A percentile compares a stretch with the other conserved stretches of the same genome.
These are phyloP conservation scores for Eudyptes chrysolophus DNA, from an alignment of 2,113 vertebrate genomes.

Conservation along the genomic window DNA sequence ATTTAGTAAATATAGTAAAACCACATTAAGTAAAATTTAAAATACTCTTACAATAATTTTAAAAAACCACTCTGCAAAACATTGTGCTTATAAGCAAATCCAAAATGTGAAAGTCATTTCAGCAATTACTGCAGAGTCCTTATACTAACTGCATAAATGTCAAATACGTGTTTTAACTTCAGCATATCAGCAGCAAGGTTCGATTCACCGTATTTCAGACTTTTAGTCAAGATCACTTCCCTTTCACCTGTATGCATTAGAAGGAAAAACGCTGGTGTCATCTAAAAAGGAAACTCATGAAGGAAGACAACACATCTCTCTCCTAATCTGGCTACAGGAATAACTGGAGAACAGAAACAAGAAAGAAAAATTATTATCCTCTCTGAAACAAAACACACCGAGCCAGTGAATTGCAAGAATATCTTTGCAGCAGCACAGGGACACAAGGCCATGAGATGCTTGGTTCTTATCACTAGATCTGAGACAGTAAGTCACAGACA, in stretches of 20 bases:
- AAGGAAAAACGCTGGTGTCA: background rate
- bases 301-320: background rate
- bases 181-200: background rate
- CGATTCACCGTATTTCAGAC: background rate
- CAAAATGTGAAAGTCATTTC: background rate
- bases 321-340: background rate
- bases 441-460: background rate
- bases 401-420: background rate
- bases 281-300: background rate
- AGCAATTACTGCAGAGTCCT: background rate
- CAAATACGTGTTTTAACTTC: background rate
- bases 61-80: background rate
- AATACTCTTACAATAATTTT: background rate
- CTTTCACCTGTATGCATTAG: background rate
- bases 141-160: background rate
- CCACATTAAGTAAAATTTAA: background rate
- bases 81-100: background rate
- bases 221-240: background rate
- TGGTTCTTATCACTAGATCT: background rate
- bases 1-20: background rate
- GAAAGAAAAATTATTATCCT: background rate
- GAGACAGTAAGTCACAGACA: background rate
- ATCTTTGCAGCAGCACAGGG: background rate
- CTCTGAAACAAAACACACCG: background rate
- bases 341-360: background rate